Base-by-base conservation (phyloP, 2,888 invertebrate genomes). In the Aleiodes testaceus region DNA sequence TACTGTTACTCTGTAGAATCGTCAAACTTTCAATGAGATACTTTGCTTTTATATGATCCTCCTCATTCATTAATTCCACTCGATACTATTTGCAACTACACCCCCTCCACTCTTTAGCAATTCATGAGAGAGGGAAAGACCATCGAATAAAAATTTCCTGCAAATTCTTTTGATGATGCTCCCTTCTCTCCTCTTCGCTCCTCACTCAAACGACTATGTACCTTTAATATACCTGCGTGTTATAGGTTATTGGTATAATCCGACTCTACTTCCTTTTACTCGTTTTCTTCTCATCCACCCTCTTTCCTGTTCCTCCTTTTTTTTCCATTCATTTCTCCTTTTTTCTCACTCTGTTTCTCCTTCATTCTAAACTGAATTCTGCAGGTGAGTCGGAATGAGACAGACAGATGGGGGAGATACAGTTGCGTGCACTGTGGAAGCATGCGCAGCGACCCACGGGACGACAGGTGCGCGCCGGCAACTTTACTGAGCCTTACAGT, bases 381-480 rank as follows among this genome's bases (percentile, higher is more conserved):
- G 12, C 16, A 36, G 59, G 59, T 11, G 18, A 42, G 59, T 9
- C 7, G 7, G 59, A 59, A 42, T 3, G 12, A 59, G 59, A 44
- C 45, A 22, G 44, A 63, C 9, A 45, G 20, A 63, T 63, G 18
- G 12, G 47, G 5, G 5, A 52, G n/a, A 52, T 63, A 66, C 18
- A 67, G 45, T 53, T 64, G 52, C 36, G 55, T 67, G 63, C 20
- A 50, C 16, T 64, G n/a, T 47, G 72, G 68, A 74, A 76, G 79
- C 84, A 81, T 84, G 85, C 85, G 85, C 84, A 81, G 67, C 78
- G 78, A 78, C 75, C 79, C 77, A 77, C 79, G 77, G 79, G 79
- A 82, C 81, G 84, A 82, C 85, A 85, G 85, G 85, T 85, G 85
- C 85, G 83, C 85, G 83, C 77, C 80, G 79, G 79, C 80, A 77